Evolutionary conservation across 2,888 invertebrate species (phyloP).

Genomic region (Amblyjoppa fuscipennis): DNA sequence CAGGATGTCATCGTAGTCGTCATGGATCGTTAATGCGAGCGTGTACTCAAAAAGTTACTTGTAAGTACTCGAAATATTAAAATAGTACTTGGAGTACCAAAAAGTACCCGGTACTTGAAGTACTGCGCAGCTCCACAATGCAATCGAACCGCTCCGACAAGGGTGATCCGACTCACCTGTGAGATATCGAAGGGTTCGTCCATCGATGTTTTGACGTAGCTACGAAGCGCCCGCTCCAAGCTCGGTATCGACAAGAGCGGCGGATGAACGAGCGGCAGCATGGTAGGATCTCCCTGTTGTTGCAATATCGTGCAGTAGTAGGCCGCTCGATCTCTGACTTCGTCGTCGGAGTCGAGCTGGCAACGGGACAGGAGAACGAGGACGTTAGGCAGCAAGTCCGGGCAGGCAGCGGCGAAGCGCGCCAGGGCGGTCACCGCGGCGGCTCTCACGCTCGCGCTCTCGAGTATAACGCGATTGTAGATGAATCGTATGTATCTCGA

Average conservation of each 20-base stretch:
- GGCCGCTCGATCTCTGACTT: slow-evolving; percentile 98
- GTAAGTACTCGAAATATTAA: too few species aligned
- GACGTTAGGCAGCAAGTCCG: slow-evolving; percentile 94
- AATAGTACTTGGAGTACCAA: too few species aligned
- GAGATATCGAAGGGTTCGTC: slow-evolving; percentile 89
- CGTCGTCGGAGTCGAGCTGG: slow-evolving; percentile 98
- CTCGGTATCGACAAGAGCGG: slow-evolving; percentile 90
- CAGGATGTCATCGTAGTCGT: too few species aligned
- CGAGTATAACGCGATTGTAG: slow-evolving; percentile 97
- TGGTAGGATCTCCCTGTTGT: slow-evolving; percentile 82
- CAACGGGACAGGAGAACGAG: slow-evolving; percentile 93
- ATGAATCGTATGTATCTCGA: slow-evolving; percentile 94
- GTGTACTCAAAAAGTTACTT: too few species aligned
- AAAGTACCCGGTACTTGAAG: too few species aligned
- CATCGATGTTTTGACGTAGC: slow-evolving; percentile 91
- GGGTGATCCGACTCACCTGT: slow-evolving; percentile 73
- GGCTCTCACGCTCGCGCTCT: slow-evolving; percentile 97
- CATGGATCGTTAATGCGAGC: too few species aligned
- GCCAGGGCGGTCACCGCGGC: slow-evolving; percentile 99
- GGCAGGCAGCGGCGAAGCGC: slow-evolving; percentile 98
- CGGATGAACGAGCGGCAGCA: slow-evolving; percentile 82
- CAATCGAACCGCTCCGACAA: background rate
- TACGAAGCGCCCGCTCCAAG: slow-evolving; percentile 94
- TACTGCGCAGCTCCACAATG: background rate
- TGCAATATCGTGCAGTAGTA: slow-evolving; percentile 96